These are phyloP conservation scores for Pseudomyrmex cubaensis DNA, from an alignment of 1,140 invertebrate species.

Conservation along the genomic window DNA sequence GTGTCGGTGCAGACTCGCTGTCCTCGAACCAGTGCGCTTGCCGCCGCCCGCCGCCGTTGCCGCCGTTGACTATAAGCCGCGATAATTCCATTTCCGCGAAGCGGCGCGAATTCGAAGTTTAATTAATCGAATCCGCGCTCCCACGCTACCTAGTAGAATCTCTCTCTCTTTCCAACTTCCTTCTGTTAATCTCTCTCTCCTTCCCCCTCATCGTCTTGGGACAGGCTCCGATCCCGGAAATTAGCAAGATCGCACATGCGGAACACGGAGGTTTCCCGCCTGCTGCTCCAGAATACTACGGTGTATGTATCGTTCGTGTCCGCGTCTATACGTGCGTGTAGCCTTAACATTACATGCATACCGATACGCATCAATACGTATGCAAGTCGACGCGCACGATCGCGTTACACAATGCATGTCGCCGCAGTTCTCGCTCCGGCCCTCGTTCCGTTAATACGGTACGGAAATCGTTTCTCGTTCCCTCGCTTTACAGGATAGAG, in stretches of 20 bases:
- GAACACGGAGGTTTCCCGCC: constrained; percentile 68
- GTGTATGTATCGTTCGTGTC: neutral
- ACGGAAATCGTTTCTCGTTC: constrained; percentile 25
- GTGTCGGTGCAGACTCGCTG: constrained; percentile 28
- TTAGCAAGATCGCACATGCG: constrained; percentile 79
- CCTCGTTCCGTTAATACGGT: constrained; percentile 32
- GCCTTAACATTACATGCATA: constrained; percentile 23
- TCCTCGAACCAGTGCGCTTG: constrained; percentile 44
- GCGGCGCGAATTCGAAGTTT: constrained; percentile 82
- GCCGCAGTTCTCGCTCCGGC: neutral
- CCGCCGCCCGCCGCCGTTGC: constrained; percentile 9
- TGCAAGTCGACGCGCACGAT: constrained; percentile 21
- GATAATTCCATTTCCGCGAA: constrained; percentile 82
- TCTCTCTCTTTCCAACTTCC: neutral
- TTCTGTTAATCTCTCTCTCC: neutral
- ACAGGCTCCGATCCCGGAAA: constrained; percentile 76
- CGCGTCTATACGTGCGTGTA: neutral
- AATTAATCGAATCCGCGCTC: constrained; percentile 81
- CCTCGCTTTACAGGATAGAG: neutral
- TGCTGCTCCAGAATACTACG: constrained; percentile 2
- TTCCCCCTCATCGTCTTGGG: neutral
- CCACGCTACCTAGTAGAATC: constrained; percentile 41
- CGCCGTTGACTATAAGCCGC: constrained; percentile 51
- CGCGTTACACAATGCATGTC: constrained; percentile 34
- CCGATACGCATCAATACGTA: constrained; percentile 33